Evolutionary conservation across 2,888 invertebrate species (phyloP), one percentile per base, ranked within the genome.

Genomic region (Latheticus oryzae): DNA sequence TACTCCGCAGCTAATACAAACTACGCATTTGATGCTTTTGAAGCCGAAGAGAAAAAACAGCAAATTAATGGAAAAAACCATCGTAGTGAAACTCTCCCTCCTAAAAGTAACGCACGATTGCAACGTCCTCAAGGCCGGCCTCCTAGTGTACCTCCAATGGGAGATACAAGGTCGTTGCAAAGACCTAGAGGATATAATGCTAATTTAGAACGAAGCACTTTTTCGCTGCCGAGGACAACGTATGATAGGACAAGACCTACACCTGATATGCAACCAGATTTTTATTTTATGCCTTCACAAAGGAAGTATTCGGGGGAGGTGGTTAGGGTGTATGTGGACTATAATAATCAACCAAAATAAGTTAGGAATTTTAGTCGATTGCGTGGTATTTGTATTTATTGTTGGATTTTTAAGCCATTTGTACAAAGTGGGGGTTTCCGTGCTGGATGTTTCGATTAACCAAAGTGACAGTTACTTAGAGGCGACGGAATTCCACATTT

Each of bases 201-300:
- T 3, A 81, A 83, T 32, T 79, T 83, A 4, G 87, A 87, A 30
- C 82, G 90, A 0, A 85, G 87, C 4, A 86, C 88, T 0, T 90
- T 91, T 73, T 91, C 92, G 0, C 78, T 93, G 50, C 93, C 93
- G 0, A 83, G 92, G 9, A 86, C 87, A 0, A 82, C 82, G 0
- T 83, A 84, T 28, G 80, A 75, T 48, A 78, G 69, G 53, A 75
- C 73, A 40, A 67, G 73, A 56, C 72, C 67, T 5, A 67, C 67
- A 2, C 67, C 64, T 3, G 79, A 75, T 77, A 81, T 86, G 62
- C 87, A 89, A 69, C 90, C 94, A 0, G 95, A 95, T 80, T 95
- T 95, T 80, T 95, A 95, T 80, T 95, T 95, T 78, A 95, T 95
- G 94, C 95, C 95, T 33, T 93, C 93, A 60, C 95, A 95, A 76